These are phyloP conservation scores for Leptinotarsa peninsularis DNA, from an alignment of 2,888 invertebrate species.

Conservation along the genomic window DNA sequence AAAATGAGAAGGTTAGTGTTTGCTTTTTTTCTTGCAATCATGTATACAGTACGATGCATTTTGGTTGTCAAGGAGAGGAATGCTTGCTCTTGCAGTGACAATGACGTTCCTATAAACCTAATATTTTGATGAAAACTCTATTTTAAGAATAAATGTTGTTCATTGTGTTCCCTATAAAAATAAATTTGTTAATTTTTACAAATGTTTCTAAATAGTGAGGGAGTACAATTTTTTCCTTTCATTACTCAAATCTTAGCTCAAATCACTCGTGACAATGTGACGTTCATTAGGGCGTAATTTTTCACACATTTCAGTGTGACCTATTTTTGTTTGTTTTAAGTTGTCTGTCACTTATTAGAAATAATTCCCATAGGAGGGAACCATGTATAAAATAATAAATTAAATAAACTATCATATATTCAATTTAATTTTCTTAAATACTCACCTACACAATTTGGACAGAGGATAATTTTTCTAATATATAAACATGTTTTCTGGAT, in stretches of 20 bases:
- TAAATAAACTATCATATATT: no score
- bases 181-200: background rate
- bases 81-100: background rate
- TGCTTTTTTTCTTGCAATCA: constrained; percentile 13
- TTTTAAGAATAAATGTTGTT: constrained; percentile 3
- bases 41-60: background rate
- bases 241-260: background rate
- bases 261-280: constrained; percentile 15
- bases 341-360: no score
- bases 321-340: constrained; percentile 5
- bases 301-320: constrained; percentile 12
- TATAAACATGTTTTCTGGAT: no score
- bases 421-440: no score
- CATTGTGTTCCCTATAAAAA: background rate
- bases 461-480: no score
- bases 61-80: background rate
- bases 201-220: background rate
- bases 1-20: constrained; percentile 55
- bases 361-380: no score
- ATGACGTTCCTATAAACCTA: background rate
- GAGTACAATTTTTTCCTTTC: background rate
- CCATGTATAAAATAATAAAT: no score
- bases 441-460: no score
- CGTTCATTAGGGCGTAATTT: constrained; percentile 17
- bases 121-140: background rate